Conservation (phyloP, 1,140 invertebrate species). For the Zaprionus taronus region DNA sequence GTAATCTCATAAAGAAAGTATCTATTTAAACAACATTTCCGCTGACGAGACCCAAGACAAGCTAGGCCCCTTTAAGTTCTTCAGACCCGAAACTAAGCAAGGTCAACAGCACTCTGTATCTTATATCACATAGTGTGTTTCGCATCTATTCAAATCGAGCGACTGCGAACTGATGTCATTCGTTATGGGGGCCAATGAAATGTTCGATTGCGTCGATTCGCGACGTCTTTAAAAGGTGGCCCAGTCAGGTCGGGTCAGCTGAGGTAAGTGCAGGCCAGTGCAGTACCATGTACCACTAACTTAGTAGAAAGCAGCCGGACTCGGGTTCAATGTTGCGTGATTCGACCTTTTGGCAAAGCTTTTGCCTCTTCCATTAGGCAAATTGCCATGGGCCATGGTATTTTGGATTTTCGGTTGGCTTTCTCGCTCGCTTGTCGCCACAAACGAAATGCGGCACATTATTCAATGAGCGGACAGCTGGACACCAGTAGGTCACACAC, state of each 20-base stretch:
- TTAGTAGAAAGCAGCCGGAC: slow-evolving; percentile 51
- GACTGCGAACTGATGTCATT: neutral
- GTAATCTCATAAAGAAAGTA: too few species aligned
- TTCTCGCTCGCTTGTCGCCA: slow-evolving; percentile 35
- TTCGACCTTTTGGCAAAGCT: slow-evolving; percentile 27
- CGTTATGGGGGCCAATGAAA: slow-evolving; percentile 3
- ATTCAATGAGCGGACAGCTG: slow-evolving; percentile 63
- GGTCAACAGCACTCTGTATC: too few species aligned
- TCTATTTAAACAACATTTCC: too few species aligned
- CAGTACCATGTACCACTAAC: slow-evolving; percentile 54
- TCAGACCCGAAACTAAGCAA: neutral
- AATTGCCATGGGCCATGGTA: slow-evolving; percentile 59
- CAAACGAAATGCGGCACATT: slow-evolving; percentile 62
- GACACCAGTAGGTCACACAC: slow-evolving; percentile 33
- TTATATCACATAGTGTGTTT: too few species aligned
- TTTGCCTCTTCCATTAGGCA: slow-evolving; percentile 63
- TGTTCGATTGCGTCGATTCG: neutral
- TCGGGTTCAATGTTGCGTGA: slow-evolving; percentile 54
- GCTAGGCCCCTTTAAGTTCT: rapidly evolving
- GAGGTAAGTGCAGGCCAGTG: slow-evolving; percentile 14
- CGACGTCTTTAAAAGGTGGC: neutral
- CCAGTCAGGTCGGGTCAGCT: slow-evolving; percentile 15
- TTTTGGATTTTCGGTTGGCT: slow-evolving; percentile 6
- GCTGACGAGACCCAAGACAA: neutral
- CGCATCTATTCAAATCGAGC: neutral